These are phyloP conservation scores for Balaeniceps rex DNA, from an alignment of 2,113 vertebrate genomes.

Conservation along the genomic window DNA sequence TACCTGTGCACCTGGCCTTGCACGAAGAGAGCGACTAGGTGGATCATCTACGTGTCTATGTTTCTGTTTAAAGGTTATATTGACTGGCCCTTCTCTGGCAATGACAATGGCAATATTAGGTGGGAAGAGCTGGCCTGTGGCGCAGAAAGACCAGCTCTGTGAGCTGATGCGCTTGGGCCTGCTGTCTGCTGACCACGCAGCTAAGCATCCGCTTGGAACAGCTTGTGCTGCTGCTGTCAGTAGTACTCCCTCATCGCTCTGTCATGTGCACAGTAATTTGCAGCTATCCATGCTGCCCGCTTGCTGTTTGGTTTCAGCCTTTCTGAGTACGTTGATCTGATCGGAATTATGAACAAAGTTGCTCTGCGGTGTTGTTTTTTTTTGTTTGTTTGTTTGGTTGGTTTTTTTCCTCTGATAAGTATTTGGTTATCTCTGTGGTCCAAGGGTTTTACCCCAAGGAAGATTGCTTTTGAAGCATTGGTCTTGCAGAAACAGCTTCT, in stretches of 20 bases:
- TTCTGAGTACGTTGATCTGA: rapidly evolving
- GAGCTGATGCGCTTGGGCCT: background rate
- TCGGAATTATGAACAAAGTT: rapidly evolving
- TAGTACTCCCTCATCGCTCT: background rate
- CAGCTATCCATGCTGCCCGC: rapidly evolving
- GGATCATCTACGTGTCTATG: rapidly evolving
- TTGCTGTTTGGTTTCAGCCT: background rate
- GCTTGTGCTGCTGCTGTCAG: background rate
- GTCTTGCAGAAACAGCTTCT: background rate
- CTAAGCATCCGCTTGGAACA: background rate
- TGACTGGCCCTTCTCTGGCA: rapidly evolving
- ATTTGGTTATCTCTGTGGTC: background rate
- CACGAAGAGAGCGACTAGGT: rapidly evolving
- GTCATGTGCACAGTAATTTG: background rate
- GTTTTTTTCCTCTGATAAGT: background rate
- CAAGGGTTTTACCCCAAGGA: background rate
- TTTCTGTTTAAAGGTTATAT: background rate
- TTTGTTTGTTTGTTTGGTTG: too few relatives aligned
- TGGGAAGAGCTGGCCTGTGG: background rate
- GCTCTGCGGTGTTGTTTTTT: background rate
- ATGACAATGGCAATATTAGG: too few relatives aligned
- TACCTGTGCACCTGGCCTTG: background rate
- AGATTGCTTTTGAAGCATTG: background rate
- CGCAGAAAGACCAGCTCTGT: background rate
- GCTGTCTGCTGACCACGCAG: background rate